Percentiles rank a stretch among this genome's conserved stretches.
These are phyloP conservation scores for Peromyscus aztecus DNA, from an alignment of 2,797 vertebrate genomes.

Conservation along the genomic window DNA sequence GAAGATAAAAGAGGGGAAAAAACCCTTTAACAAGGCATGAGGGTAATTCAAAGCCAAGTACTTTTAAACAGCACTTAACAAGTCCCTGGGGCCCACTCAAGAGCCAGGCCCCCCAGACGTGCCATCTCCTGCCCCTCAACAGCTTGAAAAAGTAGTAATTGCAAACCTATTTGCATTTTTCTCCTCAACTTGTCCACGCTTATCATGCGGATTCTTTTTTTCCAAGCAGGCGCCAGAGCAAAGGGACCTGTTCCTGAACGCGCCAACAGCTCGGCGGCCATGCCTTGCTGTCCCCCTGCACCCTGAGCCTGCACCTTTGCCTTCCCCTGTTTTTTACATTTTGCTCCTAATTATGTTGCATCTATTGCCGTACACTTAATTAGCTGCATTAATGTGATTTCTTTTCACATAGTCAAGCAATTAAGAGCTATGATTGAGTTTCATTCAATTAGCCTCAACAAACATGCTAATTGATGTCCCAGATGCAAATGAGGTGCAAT, in stretches of 20 bases:
- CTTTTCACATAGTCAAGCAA: constrained; percentile 98
- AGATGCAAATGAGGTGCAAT: constrained; percentile 94
- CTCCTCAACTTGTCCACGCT: constrained; percentile 86
- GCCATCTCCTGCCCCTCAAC: constrained; percentile 91
- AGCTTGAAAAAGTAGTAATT: constrained; percentile 98
- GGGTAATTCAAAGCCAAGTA: constrained; percentile 99
- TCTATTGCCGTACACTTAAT: constrained; percentile 97
- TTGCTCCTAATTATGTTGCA: constrained; percentile 93
- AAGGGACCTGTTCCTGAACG: constrained; percentile 68
- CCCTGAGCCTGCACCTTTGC: constrained; percentile 80
- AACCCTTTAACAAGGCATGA: constrained; percentile 94
- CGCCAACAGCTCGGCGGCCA: neutral
- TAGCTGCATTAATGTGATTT: constrained; percentile 99
- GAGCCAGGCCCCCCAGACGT: constrained; percentile 92
- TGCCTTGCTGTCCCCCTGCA: neutral
- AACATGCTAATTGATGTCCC: constrained; percentile 97
- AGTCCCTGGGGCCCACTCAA: constrained; percentile 97
- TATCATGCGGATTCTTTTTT: constrained; percentile 70
- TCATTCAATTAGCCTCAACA: constrained; percentile 99
- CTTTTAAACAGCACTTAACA: constrained; percentile 98
- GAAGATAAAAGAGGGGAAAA: constrained; percentile 89
- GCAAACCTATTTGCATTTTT: constrained; percentile 96
- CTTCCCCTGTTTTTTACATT: constrained; percentile 88
- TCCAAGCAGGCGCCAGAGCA: constrained; percentile 71
- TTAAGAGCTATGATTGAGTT: constrained; percentile 98